Percentiles rank a stretch among this genome's conserved stretches.
Conservation (phyloP, 2,113 vertebrate genomes). For the Aptenodytes patagonicus region DNA sequence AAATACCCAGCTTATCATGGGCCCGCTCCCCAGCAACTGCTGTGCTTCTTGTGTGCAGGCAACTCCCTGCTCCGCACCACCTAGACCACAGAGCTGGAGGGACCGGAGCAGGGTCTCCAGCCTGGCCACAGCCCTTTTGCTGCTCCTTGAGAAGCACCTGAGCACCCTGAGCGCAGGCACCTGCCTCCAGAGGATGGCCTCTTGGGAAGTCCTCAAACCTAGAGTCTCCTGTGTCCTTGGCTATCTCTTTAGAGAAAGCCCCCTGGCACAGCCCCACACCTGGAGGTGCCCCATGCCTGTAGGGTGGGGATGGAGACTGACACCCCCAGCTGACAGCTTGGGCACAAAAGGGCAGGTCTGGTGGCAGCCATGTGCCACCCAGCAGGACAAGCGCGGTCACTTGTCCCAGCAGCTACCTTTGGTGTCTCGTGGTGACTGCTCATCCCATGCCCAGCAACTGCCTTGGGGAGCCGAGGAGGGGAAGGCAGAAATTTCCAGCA, state of each 20-base stretch:
- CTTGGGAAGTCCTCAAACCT: not conserved
- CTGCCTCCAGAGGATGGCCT: not conserved
- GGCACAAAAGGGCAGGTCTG: not conserved
- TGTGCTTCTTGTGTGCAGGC: not conserved
- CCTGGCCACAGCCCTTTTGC: not conserved
- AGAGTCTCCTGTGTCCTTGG: not conserved
- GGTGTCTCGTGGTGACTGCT: not conserved
- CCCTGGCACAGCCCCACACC: too few relatives aligned
- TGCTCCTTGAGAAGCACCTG: not conserved
- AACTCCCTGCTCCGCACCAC: not conserved
- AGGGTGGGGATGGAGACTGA: not conserved
- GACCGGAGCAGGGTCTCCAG: not conserved
- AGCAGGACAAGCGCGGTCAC: fast-evolving
- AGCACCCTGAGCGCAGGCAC: fast-evolving
- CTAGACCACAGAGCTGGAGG: not conserved
- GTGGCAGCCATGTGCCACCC: not conserved
- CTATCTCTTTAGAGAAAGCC: not conserved
- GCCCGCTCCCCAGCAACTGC: not conserved
- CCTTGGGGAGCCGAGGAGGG: fast-evolving
- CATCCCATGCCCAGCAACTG: not conserved
- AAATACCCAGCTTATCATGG: not conserved
- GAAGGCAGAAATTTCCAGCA: not conserved
- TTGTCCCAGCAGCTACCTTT: not conserved
- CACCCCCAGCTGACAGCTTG: too few relatives aligned
- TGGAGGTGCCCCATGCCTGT: not conserved